Conservation (phyloP, 2,797 vertebrate species). For the Sardinella longiceps region DNA sequence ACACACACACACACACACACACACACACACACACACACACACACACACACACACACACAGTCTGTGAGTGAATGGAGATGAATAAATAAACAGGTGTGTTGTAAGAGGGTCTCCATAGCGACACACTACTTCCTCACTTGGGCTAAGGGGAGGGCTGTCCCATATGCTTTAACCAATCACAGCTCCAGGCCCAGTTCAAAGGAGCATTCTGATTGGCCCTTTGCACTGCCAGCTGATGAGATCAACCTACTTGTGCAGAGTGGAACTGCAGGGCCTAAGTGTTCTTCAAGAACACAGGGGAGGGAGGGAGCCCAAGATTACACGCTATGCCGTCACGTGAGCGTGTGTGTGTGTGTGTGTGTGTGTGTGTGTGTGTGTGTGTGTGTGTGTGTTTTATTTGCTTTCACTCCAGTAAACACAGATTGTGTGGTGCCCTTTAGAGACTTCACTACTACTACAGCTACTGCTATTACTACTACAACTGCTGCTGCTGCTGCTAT, state of each 20-base stretch:
- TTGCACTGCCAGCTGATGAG: conserved; percentile 30
- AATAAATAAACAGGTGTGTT: conserved; percentile 18
- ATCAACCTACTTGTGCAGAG: conserved; percentile 42
- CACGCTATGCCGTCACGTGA: conserved; percentile 38
- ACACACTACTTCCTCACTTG: neutral
- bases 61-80: conserved; percentile 16
- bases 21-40: conserved; percentile 5
- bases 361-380: conserved; percentile 60
- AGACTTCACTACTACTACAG: neutral
- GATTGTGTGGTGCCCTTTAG: conserved; percentile 20
- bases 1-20: neutral
- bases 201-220: conserved; percentile 17
- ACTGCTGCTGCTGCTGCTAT: neutral
- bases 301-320: neutral
- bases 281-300: conserved; percentile 66
- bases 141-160: neutral
- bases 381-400: conserved; percentile 36
- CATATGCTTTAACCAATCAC: neutral
- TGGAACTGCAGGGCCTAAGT: conserved; percentile 16
- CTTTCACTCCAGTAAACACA: conserved; percentile 44
- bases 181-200: neutral
- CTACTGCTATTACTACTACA: neutral
- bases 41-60: conserved; percentile 25
- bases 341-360: conserved; percentile 49
- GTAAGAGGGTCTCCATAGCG: neutral